Evolutionary conservation across 1,140 invertebrate species (phyloP).

Genomic region (Sesamia nonagrioides): DNA sequence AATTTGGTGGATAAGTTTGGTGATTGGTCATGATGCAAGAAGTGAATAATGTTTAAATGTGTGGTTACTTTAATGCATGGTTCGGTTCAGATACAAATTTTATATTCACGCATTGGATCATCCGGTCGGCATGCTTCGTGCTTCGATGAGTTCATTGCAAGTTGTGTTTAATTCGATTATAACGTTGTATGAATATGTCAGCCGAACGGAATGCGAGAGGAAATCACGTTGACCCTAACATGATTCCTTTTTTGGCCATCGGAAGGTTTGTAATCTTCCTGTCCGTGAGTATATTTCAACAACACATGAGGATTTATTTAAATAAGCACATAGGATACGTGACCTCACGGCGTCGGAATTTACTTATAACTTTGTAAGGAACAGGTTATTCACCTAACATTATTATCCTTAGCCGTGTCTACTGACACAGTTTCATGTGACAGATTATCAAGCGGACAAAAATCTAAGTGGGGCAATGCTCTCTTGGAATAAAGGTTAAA

Average conservation of each 20-base stretch:
- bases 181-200: slow-evolving; percentile 76
- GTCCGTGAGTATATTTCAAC: slow-evolving; percentile 64
- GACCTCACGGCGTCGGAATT: slow-evolving; percentile 50
- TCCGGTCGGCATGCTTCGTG: slow-evolving; percentile 74
- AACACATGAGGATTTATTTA: slow-evolving; percentile 47
- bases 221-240: slow-evolving; percentile 83
- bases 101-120: slow-evolving; percentile 76
- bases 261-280: slow-evolving; percentile 74
- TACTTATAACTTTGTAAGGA: slow-evolving; percentile 49
- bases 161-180: slow-evolving; percentile 80
- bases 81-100: slow-evolving; percentile 70
- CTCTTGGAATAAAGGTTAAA: slow-evolving; percentile 58
- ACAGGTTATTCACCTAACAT: slow-evolving; percentile 60
- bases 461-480: slow-evolving; percentile 66
- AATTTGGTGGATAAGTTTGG: slow-evolving; percentile 70
- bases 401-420: slow-evolving; percentile 61
- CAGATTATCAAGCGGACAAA: slow-evolving; percentile 64
- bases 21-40: slow-evolving; percentile 69
- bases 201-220: slow-evolving; percentile 81
- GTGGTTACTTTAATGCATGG: slow-evolving; percentile 66
- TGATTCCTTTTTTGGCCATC: slow-evolving; percentile 79
- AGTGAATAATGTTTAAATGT: slow-evolving; percentile 66
- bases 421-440: slow-evolving; percentile 69
- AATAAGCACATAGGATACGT: slow-evolving; percentile 45
- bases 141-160: slow-evolving; percentile 75